A percentile compares a stretch with the other conserved stretches of the same genome.
Evolutionary conservation across 2,888 invertebrate genomes (phyloP).

Genomic region (Xylocampa areola): DNA sequence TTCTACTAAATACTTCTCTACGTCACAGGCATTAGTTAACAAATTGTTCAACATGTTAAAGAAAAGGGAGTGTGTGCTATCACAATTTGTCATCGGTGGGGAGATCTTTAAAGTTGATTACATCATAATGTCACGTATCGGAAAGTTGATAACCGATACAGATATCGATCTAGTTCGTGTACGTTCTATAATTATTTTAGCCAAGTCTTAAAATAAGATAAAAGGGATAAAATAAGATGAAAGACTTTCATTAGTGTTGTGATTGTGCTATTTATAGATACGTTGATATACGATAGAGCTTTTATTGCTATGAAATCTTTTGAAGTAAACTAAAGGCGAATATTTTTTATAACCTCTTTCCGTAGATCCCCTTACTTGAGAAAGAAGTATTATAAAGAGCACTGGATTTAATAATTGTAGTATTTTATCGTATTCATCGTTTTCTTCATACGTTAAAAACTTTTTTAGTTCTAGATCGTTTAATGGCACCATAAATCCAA

Average conservation of each 20-base stretch:
- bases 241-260: too few species aligned
- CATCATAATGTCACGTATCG: conserved; percentile 16
- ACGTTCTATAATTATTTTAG: conserved; percentile 2
- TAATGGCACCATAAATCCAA: not conserved
- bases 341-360: too few species aligned
- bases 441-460: too few species aligned
- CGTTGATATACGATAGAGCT: too few species aligned
- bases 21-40: not conserved
- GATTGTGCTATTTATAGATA: too few species aligned
- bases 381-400: too few species aligned
- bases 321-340: too few species aligned
- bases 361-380: too few species aligned
- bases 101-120: conserved; percentile 35
- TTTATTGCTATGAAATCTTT: too few species aligned
- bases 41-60: conserved; percentile 4
- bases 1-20: too few species aligned
- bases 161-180: conserved; percentile 21
- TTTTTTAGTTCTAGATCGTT: not conserved
- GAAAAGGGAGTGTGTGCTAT: conserved; percentile 56
- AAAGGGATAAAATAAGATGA: not conserved
- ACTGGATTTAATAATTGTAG: too few species aligned
- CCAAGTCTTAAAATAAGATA: not conserved
- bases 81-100: conserved; percentile 46
- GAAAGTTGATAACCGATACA: conserved; percentile 18
- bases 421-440: too few species aligned